Percentiles rank a stretch among this genome's conserved stretches.
phyloP scores from a whole-genome alignment of 2,797 vertebrate genomes.

The Craterocephalus amniculus region DNA sequence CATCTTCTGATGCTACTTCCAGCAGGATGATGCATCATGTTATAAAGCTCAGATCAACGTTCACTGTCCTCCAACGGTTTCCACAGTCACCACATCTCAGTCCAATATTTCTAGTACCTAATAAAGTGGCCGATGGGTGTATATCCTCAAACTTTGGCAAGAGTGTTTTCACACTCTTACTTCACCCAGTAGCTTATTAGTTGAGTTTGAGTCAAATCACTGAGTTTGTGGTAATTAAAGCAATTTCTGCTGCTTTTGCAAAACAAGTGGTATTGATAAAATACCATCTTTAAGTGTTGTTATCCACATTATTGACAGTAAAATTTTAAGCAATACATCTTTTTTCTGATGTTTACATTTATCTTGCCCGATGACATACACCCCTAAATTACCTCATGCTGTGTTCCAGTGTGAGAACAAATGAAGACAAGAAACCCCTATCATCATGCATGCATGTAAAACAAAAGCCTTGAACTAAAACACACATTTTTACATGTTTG shows the following conservation, averaged over 20 bases:
- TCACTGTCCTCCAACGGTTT: no score
- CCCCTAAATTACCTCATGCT: background rate
- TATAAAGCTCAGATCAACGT: no score
- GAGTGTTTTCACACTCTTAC: background rate
- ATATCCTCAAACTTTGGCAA: background rate
- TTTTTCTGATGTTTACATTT: background rate
- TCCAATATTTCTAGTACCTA: no score
- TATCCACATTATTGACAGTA: background rate
- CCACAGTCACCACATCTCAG: no score
- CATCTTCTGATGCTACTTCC: no score
- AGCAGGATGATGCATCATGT: no score
- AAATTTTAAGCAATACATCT: background rate
- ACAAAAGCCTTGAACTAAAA: slow-evolving; percentile 12
- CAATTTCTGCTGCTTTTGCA: background rate
- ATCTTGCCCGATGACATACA: background rate
- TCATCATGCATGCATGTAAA: no score
- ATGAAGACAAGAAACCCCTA: no score
- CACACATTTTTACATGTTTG: slow-evolving; percentile 37
- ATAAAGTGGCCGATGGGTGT: no score
- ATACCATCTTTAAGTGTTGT: background rate
- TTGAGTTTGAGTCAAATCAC: background rate
- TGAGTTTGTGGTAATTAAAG: background rate
- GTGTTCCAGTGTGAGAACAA: no score
- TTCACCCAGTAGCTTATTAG: background rate
- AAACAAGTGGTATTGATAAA: background rate